phyloP scores from a whole-genome alignment of 2,888 invertebrate species.

The Scaptomyza caliginosa region DNA sequence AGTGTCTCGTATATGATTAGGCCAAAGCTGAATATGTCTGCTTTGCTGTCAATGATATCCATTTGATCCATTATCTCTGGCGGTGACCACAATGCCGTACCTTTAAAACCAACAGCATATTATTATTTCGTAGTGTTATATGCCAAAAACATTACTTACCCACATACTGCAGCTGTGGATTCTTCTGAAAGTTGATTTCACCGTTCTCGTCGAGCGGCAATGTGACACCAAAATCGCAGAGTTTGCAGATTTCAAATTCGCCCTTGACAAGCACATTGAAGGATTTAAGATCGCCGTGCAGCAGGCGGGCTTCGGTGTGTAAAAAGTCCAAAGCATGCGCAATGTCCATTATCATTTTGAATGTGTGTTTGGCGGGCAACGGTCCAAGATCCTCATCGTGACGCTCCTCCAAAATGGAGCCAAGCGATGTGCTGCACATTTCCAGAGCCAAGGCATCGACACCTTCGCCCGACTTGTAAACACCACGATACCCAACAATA shows the following conservation, averaged over 20 bases:
- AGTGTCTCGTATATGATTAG: conserved; percentile 93
- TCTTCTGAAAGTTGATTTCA: conserved; percentile 85
- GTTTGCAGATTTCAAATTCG: conserved; percentile 89
- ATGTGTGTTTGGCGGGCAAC: conserved; percentile 87
- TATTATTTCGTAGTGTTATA: no score
- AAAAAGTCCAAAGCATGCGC: conserved; percentile 90
- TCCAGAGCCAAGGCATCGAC: conserved; percentile 90
- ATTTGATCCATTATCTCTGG: conserved; percentile 89
- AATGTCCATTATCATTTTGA: conserved; percentile 88
- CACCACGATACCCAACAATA: conserved; percentile 90
- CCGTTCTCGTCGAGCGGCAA: conserved; percentile 88
- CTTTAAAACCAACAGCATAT: no score
- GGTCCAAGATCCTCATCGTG: conserved; percentile 86
- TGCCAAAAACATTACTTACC: no score
- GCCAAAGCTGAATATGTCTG: conserved; percentile 92
- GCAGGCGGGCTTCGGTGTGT: conserved; percentile 88
- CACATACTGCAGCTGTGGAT: conserved; percentile 86
- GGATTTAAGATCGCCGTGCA: conserved; percentile 94
- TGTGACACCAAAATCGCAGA: conserved; percentile 94
- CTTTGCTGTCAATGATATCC: conserved; percentile 87
- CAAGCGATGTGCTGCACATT: conserved; percentile 89
- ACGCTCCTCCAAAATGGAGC: conserved; percentile 89
- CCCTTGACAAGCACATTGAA: conserved; percentile 91
- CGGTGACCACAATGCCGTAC: conserved; percentile 91
- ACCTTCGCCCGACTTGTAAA: conserved; percentile 81